These are phyloP conservation scores for Sebastes aleutianus DNA, from an alignment of 2,797 vertebrate species.

Conservation along the genomic window DNA sequence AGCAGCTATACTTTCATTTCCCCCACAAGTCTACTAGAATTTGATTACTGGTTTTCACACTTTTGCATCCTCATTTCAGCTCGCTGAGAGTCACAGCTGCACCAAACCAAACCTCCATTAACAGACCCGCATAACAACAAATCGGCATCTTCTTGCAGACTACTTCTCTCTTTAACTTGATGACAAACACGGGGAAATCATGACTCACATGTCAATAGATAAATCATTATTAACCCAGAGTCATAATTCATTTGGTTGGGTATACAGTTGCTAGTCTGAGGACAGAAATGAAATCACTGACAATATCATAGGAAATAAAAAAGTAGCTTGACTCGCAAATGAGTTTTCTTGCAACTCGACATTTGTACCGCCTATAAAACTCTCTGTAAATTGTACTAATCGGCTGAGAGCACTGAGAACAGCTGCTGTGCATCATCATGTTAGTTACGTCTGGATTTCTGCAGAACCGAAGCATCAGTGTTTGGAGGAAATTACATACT, in stretches of 20 bases:
- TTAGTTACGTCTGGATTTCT: background rate
- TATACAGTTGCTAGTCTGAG: too few relatives aligned
- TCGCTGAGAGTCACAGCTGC: background rate
- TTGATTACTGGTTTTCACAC: conserved; percentile 1
- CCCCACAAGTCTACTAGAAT: background rate
- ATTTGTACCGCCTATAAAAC: background rate
- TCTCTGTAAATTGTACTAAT: background rate
- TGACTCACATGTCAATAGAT: background rate
- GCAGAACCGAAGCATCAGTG: background rate
- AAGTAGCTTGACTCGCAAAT: background rate
- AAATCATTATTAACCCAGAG: background rate
- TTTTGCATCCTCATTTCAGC: background rate
- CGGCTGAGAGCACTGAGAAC: background rate
- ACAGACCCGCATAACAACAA: background rate
- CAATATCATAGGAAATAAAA: background rate
- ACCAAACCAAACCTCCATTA: background rate
- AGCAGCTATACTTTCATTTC: conserved; percentile 13
- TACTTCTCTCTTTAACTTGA: background rate
- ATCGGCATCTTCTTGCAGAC: background rate
- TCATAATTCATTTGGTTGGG: background rate
- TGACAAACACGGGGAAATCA: background rate
- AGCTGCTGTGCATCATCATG: background rate
- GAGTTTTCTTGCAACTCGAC: background rate
- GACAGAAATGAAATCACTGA: background rate
- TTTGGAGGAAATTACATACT: conserved; percentile 14